Percentiles rank a stretch among this genome's conserved stretches.
These are phyloP conservation scores for Lamellibrachia satsuma DNA, from an alignment of 2,888 invertebrate species.

Conservation along the genomic window DNA sequence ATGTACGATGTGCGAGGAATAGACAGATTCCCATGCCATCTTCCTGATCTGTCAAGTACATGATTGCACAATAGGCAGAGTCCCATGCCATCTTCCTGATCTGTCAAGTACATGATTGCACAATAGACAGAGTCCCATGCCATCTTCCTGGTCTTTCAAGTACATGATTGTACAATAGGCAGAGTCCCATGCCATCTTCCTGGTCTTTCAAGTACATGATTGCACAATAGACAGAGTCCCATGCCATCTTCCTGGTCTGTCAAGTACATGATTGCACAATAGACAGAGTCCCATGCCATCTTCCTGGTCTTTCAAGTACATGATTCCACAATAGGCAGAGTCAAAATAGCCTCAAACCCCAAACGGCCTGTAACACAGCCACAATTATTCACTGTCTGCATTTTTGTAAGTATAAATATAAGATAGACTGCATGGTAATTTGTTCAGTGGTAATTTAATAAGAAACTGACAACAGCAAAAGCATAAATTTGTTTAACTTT, in stretches of 20 bases:
- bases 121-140: too few relatives aligned
- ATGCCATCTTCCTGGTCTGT: neutral
- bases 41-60: neutral
- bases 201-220: neutral
- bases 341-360: too few relatives aligned
- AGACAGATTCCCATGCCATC: neutral
- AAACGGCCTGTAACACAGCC: neutral
- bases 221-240: neutral
- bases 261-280: neutral
- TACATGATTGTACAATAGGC: neutral
- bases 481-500: too few relatives aligned
- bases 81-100: neutral
- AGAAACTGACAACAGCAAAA: too few relatives aligned
- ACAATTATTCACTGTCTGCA: neutral
- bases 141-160: neutral
- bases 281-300: neutral
- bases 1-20: neutral
- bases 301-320: neutral
- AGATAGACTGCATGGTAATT: too few relatives aligned
- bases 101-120: neutral
- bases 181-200: too few relatives aligned
- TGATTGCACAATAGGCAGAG: neutral
- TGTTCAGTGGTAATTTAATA: too few relatives aligned
- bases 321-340: neutral
- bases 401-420: neutral